A percentile compares a stretch with the other conserved stretches of the same genome.
phyloP scores from a whole-genome alignment of 2,113 vertebrate species.

The Hypanus sabinus region DNA sequence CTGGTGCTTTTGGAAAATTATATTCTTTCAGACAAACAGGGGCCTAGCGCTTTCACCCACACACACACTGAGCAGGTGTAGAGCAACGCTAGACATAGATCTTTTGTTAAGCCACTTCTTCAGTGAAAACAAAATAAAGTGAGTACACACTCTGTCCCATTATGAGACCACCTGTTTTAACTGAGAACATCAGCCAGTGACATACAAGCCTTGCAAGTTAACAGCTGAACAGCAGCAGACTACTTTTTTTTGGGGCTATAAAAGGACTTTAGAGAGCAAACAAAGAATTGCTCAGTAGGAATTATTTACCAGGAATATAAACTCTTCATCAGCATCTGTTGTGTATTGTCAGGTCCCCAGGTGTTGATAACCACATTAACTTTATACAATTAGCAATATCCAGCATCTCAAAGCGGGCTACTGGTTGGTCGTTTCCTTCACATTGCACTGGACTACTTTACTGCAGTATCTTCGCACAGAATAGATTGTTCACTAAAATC shows the following conservation, averaged over 20 bases:
- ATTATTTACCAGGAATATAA: conserved; percentile 20
- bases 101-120: conserved; percentile 66
- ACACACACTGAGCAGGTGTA: conserved; percentile 55
- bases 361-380: conserved; percentile 23
- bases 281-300: conserved; percentile 35
- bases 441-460: not conserved
- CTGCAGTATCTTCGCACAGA: not conserved
- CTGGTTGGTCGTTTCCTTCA: not conserved
- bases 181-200: conserved; percentile 48
- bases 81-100: conserved; percentile 52
- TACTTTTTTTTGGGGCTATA: conserved; percentile 38
- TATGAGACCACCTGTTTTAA: conserved; percentile 72
- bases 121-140: conserved; percentile 60
- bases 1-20: not conserved
- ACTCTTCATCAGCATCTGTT: conserved; percentile 30
- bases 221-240: conserved; percentile 61
- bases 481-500: not conserved
- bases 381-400: conserved; percentile 19
- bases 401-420: not conserved
- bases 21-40: not conserved
- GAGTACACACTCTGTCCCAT: conserved; percentile 54
- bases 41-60: conserved; percentile 36
- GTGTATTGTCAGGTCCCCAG: conserved; percentile 8
- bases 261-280: conserved; percentile 27
- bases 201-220: conserved; percentile 50